Evolutionary conservation across 2,113 vertebrate species (phyloP), one percentile per base, ranked within the genome.

Genomic region (Echinops telfairi): DNA sequence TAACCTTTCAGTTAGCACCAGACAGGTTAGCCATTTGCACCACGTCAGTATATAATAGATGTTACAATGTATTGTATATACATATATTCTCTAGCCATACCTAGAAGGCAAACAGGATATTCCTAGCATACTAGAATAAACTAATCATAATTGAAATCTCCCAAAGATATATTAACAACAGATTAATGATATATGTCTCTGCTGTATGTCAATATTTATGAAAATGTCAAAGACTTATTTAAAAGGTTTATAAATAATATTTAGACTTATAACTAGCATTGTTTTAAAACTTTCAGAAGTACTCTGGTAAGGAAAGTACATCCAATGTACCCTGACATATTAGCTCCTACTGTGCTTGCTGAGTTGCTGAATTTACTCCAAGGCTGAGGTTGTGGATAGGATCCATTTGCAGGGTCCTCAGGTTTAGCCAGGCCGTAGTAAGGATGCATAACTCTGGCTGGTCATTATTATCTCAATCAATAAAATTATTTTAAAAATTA

Each of bases 261-360:
- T 70, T 62, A 53, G 47, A 11, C 16, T 23, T 6, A 82, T 38
- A 33, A 70, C 29, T 0, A 16, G 40, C 40, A 40, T 40, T 40
- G n/a, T 20, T 62, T 22, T 20, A 16, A 16, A 40, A 23, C 8
- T 68, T 62, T 38, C 62, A 6, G 66, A 77, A 77, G 27, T 19
- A 1, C 0, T 0, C 6, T 14, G 19, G 14, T 22, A 53, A 23
- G 5, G 7, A 22, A 36, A 11, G 4, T 0, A 23, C 1, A 36
- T 31, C 62, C 29, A 22, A 23, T 7, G 2, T 2, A 3, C 3
- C 15, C 25, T 16, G 40, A 5, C 0, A 4, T 12, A 0, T 12
- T 12, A 17, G 31, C 3, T 38, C 17, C 40, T 33, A 29, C 1
- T 1, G 12, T 12, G 1, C 15, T 53, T 5, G 38, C 31, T 6